phyloP scores from a whole-genome alignment of 2,797 vertebrate genomes.

The Eulemur mongoz region DNA sequence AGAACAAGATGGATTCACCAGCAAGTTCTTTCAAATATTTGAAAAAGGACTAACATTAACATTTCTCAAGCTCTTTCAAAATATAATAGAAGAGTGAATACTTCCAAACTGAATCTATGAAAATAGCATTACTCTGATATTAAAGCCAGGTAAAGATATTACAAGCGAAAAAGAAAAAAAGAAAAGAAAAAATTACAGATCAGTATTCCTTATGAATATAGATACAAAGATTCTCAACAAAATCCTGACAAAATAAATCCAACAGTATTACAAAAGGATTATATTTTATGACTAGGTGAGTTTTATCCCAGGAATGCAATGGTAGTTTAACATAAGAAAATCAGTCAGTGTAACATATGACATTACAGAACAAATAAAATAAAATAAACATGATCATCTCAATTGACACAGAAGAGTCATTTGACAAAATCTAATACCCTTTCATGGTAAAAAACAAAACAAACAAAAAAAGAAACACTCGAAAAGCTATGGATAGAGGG shows the following conservation, averaged over 20 bases:
- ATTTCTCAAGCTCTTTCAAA: not conserved
- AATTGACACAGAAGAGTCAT: not conserved
- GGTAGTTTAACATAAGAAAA: not conserved
- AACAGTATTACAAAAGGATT: not conserved
- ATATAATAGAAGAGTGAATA: not conserved
- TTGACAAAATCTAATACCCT: not conserved
- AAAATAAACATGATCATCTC: not conserved
- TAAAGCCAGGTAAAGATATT: not conserved
- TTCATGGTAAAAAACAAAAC: not conserved
- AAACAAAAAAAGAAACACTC: not conserved
- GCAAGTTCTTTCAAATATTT: not conserved
- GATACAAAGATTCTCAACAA: not conserved
- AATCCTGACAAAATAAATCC: not conserved
- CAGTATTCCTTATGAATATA: not conserved
- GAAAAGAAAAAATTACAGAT: not conserved
- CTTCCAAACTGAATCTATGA: not conserved
- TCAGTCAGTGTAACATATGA: not conserved
- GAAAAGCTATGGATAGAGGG: not conserved
- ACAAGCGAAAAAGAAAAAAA: not conserved
- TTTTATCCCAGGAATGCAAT: not conserved
- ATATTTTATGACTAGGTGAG: not conserved
- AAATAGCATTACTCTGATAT: not conserved
- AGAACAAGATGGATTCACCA: not conserved
- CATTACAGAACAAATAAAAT: not conserved
- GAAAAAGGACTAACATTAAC: not conserved